Base-by-base conservation (phyloP, 2,797 vertebrate species). In the Typhlichthys eigenmanni region DNA sequence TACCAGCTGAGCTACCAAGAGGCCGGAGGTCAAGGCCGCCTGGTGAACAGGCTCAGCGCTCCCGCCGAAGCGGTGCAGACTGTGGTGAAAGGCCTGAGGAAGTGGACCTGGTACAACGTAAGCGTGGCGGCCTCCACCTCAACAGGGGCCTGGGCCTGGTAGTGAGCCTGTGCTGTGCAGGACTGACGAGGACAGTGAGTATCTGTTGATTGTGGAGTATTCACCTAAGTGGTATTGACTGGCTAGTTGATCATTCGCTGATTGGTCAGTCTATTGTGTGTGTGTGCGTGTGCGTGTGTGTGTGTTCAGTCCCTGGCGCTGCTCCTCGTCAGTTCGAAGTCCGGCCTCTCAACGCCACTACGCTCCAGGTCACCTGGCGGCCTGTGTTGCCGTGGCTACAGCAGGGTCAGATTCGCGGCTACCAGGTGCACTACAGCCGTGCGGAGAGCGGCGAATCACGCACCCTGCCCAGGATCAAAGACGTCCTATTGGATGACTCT, bases 141-240 rank as follows among this genome's bases (percentile, higher is more conserved):
- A 75, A 75, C 90, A 93, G 86, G 96, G 95, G 63, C 88, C 91
- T 11, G 95, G 96, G 82, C 95, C 95, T n/a, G 91, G 89, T 81
- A 96, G 95, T 90, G 87, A 75, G 53, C 87, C 94, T n/a, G 85
- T 95, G 72, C 78, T 94, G 60, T 87, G 95, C 91, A 95, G 94
- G 80, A 98, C 97, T 4, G 95, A 95, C 63, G 97, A 98, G 80
- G 96, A 97, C 8, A 96, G 97, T 98, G 83, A 94, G 87, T 65
- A 14, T 68, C 24, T 32, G 7, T 49, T 38, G 57, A 58, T 24
- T 54, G 59, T 38, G 10, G 2, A 43, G 47, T 76, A 81, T 67
- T 74, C 46, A 56, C 60, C 66, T 78, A 60, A 78, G 69, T 29
- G 14, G 55, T 76, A 83, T 70, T 58, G 76, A 81, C 78, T 60